phyloP scores from a whole-genome alignment of 2,888 invertebrate genomes.

The Merodon equestris region DNA sequence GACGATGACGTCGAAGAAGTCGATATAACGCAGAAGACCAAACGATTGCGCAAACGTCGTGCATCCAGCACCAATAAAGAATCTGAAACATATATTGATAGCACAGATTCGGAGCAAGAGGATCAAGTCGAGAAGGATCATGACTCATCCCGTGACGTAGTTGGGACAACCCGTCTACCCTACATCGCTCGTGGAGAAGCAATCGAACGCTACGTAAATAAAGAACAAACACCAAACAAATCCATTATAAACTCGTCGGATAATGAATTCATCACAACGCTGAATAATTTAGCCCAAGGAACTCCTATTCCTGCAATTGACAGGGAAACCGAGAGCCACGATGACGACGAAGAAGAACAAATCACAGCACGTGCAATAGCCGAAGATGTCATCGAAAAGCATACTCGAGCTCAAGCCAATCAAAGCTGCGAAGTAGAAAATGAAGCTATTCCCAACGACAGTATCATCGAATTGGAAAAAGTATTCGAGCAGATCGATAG shows the following conservation, averaged over 20 bases:
- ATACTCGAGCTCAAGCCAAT: not conserved
- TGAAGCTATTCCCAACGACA: constrained; percentile 66
- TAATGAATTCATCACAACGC: constrained; percentile 72
- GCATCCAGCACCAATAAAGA: constrained; percentile 74
- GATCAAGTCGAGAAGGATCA: not conserved
- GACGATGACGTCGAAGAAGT: constrained; percentile 68
- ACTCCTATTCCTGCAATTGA: constrained; percentile 13
- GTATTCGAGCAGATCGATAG: constrained; percentile 70
- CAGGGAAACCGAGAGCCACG: constrained; percentile 70
- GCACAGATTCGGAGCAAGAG: constrained; percentile 69
- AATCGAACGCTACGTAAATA: constrained; percentile 72
- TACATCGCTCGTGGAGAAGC: constrained; percentile 75
- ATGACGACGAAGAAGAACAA: constrained; percentile 70
- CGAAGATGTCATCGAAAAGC: constrained; percentile 72
- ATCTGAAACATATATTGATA: constrained; percentile 70
- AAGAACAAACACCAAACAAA: constrained; percentile 16
- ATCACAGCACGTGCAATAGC: constrained; percentile 76
- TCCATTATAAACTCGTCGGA: constrained; percentile 66
- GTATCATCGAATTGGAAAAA: constrained; percentile 60
- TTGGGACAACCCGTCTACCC: constrained; percentile 71
- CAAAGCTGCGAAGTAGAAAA: constrained; percentile 20
- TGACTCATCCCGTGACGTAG: constrained; percentile 69
- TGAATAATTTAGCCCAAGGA: constrained; percentile 71
- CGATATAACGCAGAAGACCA: constrained; percentile 71
- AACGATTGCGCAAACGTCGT: constrained; percentile 75